Evolutionary conservation across 2,888 invertebrate species (phyloP).

Genomic region (Melinaea marsaeus): DNA sequence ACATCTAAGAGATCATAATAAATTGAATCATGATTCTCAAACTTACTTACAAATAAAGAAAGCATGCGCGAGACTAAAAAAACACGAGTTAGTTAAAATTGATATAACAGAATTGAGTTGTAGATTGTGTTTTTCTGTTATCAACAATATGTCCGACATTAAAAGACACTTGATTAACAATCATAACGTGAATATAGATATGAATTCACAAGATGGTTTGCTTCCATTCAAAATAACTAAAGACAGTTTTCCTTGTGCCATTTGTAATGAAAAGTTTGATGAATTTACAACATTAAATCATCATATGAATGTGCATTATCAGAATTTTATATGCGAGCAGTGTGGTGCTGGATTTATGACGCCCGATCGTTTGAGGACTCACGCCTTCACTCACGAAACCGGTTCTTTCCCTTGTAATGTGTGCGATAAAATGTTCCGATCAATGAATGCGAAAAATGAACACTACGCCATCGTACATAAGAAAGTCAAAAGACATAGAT

Average conservation of each 20-base stretch:
- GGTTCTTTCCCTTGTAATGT: constrained; percentile 62
- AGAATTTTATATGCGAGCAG: constrained; percentile 67
- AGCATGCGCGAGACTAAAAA: constrained; percentile 52
- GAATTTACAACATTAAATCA: constrained; percentile 64
- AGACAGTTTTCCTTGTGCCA: constrained; percentile 51
- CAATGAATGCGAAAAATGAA: constrained; percentile 65
- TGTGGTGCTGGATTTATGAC: constrained; percentile 68
- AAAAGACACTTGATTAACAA: constrained; percentile 52
- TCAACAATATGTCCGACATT: constrained; percentile 44
- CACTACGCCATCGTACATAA: constrained; percentile 72
- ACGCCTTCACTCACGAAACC: constrained; percentile 59
- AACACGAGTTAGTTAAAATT: constrained; percentile 60
- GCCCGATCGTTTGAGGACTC: constrained; percentile 57
- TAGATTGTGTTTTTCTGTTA: constrained; percentile 49
- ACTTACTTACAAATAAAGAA: constrained; percentile 43
- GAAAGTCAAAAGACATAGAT: constrained; percentile 62
- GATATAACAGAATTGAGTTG: constrained; percentile 59
- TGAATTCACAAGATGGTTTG: constrained; percentile 50
- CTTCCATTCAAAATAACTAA: constrained; percentile 57
- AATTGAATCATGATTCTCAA: constrained; percentile 39
- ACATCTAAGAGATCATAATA: constrained; percentile 47
- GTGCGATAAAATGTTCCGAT: constrained; percentile 72
- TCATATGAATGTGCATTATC: constrained; percentile 71
- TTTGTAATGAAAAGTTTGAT: constrained; percentile 52
- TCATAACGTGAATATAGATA: constrained; percentile 51